A percentile compares a stretch with the other conserved stretches of the same genome.
Conservation (phyloP, 2,888 invertebrate genomes). For the Drosophila siamana region DNA sequence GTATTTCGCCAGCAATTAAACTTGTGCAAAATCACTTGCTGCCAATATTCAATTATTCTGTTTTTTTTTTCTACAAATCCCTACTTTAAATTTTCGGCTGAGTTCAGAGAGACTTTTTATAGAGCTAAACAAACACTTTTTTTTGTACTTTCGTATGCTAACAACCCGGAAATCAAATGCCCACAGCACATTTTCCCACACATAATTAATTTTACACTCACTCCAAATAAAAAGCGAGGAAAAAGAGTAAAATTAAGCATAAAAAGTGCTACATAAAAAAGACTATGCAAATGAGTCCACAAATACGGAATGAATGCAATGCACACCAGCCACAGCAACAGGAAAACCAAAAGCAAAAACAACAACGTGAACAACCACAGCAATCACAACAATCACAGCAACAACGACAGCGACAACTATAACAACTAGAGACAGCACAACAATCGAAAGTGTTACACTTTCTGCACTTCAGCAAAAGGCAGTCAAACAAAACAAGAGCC, state of each 20-base stretch:
- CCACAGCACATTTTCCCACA: conserved; percentile 76
- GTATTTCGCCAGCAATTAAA: conserved; percentile 55
- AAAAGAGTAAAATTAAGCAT: conserved; percentile 40
- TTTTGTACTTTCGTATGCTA: conserved; percentile 28
- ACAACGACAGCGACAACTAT: conserved; percentile 25
- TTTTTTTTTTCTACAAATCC: too few relatives aligned
- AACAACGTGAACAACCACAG: conserved; percentile 29
- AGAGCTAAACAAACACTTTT: background rate
- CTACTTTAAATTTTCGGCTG: too few relatives aligned
- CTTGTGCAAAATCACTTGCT: conserved; percentile 62
- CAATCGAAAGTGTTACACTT: conserved; percentile 84
- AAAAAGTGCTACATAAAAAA: conserved; percentile 46
- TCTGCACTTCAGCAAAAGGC: conserved; percentile 74
- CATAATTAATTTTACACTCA: conserved; percentile 70
- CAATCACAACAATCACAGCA: conserved; percentile 31
- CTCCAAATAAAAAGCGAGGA: conserved; percentile 29
- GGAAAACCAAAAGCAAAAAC: too few relatives aligned
- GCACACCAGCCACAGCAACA: conserved; percentile 38
- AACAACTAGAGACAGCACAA: conserved; percentile 58
- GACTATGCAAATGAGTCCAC: conserved; percentile 78
- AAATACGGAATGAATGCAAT: conserved; percentile 79
- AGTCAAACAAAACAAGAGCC: conserved; percentile 54
- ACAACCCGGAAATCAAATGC: conserved; percentile 71
- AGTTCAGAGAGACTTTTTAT: too few relatives aligned
- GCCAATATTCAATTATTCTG: background rate